These are phyloP conservation scores for Hydrocynus forskahlii DNA, from an alignment of 2,797 vertebrate species.

Conservation along the genomic window DNA sequence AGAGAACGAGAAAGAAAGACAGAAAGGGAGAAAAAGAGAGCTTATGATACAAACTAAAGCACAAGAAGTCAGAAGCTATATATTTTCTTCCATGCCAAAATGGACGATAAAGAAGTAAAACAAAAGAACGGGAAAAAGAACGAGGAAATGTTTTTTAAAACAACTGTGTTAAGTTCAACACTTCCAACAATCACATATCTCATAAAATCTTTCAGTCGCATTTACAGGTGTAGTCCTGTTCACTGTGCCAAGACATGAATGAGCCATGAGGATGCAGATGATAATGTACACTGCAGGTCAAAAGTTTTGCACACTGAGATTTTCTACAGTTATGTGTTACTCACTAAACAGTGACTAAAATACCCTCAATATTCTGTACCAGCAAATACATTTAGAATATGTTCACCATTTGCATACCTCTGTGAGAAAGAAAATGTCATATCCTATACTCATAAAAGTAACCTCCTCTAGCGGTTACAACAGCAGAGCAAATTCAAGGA, in stretches of 20 bases:
- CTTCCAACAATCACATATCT: background rate
- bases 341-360: too few species aligned
- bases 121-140: background rate
- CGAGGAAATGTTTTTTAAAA: background rate
- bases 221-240: too few species aligned
- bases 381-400: too few species aligned
- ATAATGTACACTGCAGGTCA: background rate
- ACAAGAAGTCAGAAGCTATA: background rate
- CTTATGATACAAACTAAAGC: background rate
- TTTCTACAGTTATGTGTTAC: too few species aligned
- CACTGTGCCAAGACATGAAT: background rate
- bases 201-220: background rate
- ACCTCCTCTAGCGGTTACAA: too few species aligned
- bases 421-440: background rate
- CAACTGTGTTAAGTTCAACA: background rate
- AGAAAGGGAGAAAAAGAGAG: background rate
- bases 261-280: background rate
- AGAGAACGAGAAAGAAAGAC: background rate
- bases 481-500: too few species aligned
- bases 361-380: too few species aligned
- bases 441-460: too few species aligned
- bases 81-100: background rate
- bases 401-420: background rate
- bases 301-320: too few species aligned
- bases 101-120: background rate